phyloP scores from a whole-genome alignment of 2,113 vertebrate genomes.

The Corydoras sp. region DNA sequence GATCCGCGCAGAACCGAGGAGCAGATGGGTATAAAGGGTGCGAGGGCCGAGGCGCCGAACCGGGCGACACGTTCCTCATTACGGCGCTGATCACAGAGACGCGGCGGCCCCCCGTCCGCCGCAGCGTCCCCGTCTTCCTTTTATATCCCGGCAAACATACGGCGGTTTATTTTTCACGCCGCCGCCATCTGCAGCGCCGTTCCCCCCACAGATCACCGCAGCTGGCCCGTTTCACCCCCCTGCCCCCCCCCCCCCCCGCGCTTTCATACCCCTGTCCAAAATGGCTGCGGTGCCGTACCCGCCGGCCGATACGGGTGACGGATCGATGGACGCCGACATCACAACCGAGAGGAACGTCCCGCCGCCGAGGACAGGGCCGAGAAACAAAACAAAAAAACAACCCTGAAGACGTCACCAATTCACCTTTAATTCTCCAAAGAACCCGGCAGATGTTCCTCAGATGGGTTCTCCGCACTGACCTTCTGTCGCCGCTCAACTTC shows the following conservation, averaged over 20 bases:
- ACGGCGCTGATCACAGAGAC: too few relatives aligned
- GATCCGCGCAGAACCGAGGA: slow-evolving; percentile 33
- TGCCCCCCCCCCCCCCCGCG: slow-evolving; percentile 56
- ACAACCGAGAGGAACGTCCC: too few relatives aligned
- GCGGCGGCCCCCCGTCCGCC: neutral
- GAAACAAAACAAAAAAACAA: too few relatives aligned
- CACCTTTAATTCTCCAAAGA: too few relatives aligned
- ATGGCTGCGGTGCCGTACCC: slow-evolving; percentile 6
- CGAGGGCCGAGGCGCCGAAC: slow-evolving; percentile 17
- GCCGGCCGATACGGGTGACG: too few relatives aligned
- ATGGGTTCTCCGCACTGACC: too few relatives aligned
- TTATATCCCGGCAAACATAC: slow-evolving; percentile 55
- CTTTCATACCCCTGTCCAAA: slow-evolving; percentile 49
- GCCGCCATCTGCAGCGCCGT: slow-evolving; percentile 70
- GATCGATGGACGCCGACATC: too few relatives aligned
- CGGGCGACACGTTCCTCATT: too few relatives aligned
- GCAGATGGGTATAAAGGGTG: slow-evolving; percentile 45
- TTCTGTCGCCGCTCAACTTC: too few relatives aligned
- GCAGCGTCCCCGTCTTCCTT: slow-evolving; percentile 42
- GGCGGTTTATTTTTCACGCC: slow-evolving; percentile 54
- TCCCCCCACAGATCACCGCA: slow-evolving; percentile 72
- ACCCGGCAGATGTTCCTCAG: too few relatives aligned
- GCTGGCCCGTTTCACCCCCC: slow-evolving; percentile 72
- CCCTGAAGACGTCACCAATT: too few relatives aligned
- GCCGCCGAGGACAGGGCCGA: too few relatives aligned